A percentile compares a stretch with the other conserved stretches of the same genome.
phyloP scores from a whole-genome alignment of 2,113 vertebrate species.

The Microcebus lehilahytsara region DNA sequence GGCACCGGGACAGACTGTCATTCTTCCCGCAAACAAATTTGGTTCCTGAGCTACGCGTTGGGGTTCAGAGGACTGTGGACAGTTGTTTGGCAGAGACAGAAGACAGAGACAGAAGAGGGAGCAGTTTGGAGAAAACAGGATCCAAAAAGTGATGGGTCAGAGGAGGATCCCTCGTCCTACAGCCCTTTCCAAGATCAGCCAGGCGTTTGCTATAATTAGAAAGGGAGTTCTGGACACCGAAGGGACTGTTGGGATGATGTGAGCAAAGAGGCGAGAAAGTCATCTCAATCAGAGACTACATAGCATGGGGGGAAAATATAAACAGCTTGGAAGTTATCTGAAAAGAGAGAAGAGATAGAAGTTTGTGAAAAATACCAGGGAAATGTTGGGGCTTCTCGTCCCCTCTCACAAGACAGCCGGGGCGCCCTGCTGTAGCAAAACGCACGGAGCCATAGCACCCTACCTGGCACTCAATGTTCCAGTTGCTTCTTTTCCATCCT shows the following conservation, averaged over 20 bases:
- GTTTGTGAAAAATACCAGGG: neutral
- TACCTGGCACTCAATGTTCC: rapidly evolving
- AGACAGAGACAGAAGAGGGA: neutral
- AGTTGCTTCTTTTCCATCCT: rapidly evolving
- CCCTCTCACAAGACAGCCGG: rapidly evolving
- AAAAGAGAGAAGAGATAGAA: too few relatives aligned
- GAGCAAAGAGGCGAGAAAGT: too few relatives aligned
- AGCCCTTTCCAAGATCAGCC: neutral
- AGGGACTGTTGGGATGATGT: neutral
- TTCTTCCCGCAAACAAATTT: neutral
- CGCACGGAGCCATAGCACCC: rapidly evolving
- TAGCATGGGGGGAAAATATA: rapidly evolving
- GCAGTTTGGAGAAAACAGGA: neutral
- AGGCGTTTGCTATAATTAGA: neutral
- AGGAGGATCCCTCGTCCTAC: rapidly evolving
- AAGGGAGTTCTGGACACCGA: neutral
- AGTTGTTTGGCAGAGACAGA: neutral
- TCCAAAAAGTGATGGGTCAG: rapidly evolving
- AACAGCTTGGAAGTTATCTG: neutral
- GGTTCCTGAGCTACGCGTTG: neutral
- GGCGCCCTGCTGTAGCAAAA: neutral
- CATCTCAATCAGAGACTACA: neutral
- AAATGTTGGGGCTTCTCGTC: rapidly evolving
- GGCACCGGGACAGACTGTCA: rapidly evolving
- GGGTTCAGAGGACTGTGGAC: neutral